A percentile compares a stretch with the other conserved stretches of the same genome.
These are phyloP conservation scores for Melitaea cinxia DNA, from an alignment of 1,140 invertebrate species.

Conservation along the genomic window DNA sequence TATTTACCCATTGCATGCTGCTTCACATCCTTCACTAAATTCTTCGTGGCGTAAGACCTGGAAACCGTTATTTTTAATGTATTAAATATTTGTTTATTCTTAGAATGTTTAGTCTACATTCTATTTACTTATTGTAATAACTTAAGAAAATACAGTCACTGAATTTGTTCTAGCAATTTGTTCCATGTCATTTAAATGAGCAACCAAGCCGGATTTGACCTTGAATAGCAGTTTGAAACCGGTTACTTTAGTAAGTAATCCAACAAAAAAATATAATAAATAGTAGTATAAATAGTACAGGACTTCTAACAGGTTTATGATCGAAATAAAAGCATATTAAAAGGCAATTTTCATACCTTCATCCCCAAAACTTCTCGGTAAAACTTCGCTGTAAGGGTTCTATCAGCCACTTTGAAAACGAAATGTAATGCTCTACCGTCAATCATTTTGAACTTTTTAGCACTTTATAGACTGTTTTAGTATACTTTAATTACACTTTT, in stretches of 20 bases:
- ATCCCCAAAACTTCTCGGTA: constrained; percentile 95
- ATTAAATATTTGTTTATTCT: neutral
- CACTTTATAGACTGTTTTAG: no score
- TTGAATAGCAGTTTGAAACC: constrained; percentile 1
- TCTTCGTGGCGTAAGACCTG: constrained; percentile 97
- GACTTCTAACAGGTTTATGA: neutral
- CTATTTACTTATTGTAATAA: neutral
- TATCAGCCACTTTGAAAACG: constrained; percentile 96
- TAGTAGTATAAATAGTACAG: neutral
- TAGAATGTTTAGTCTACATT: neutral
- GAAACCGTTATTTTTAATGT: neutral
- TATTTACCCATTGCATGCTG: constrained; percentile 96
- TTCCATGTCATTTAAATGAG: neutral
- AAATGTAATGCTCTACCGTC: constrained; percentile 93
- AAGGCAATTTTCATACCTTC: constrained; percentile 86
- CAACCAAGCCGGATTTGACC: neutral
- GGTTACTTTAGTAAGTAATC: neutral
- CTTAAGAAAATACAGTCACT: no score
- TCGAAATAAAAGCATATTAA: neutral
- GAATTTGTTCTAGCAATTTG: neutral
- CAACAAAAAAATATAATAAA: neutral
- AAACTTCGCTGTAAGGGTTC: constrained; percentile 92
- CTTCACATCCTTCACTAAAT: constrained; percentile 97
- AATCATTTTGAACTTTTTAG: constrained; percentile 74
- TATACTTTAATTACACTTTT: no score